phyloP scores from a whole-genome alignment of 2,888 invertebrate species.

The Miltochrista miniata region DNA sequence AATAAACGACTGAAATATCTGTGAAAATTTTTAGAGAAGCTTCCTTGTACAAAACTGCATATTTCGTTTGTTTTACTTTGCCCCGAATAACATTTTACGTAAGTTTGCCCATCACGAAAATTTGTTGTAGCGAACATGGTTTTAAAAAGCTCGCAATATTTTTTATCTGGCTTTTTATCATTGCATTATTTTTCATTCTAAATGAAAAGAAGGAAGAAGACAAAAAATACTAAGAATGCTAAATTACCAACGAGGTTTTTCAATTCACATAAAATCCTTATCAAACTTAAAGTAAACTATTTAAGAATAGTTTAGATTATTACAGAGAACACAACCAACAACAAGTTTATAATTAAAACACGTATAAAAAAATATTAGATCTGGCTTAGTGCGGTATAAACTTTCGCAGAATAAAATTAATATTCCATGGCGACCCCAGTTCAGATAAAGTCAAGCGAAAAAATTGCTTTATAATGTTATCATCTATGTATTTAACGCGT shows the following conservation, averaged over 20 bases:
- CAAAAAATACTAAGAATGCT: too few relatives aligned
- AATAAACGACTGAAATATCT: conserved; percentile 19
- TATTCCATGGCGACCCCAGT: conserved; percentile 11
- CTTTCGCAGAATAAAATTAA: conserved; percentile 15
- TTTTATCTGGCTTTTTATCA: neutral
- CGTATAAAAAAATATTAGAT: too few relatives aligned
- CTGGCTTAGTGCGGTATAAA: neutral
- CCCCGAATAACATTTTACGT: conserved; percentile 1
- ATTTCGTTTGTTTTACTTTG: conserved; percentile 1
- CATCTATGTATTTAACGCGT: conserved; percentile 45
- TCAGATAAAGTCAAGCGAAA: conserved; percentile 17
- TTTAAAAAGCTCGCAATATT: neutral
- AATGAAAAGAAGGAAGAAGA: too few relatives aligned
- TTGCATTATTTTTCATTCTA: too few relatives aligned
- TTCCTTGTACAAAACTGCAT: conserved; percentile 2
- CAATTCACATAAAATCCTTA: too few relatives aligned
- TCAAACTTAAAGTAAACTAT: too few relatives aligned
- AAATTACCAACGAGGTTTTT: too few relatives aligned
- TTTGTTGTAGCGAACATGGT: neutral
- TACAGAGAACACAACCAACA: too few relatives aligned
- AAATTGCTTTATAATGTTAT: conserved; percentile 28
- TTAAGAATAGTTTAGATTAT: too few relatives aligned
- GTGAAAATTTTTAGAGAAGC: conserved; percentile 14
- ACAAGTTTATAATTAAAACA: too few relatives aligned
- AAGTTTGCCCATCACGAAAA: conserved; percentile 1